Percentiles rank a stretch among this genome's conserved stretches.
These are phyloP conservation scores for Rhabdomys dilectus DNA, from an alignment of 2,113 vertebrate genomes.

Conservation along the genomic window DNA sequence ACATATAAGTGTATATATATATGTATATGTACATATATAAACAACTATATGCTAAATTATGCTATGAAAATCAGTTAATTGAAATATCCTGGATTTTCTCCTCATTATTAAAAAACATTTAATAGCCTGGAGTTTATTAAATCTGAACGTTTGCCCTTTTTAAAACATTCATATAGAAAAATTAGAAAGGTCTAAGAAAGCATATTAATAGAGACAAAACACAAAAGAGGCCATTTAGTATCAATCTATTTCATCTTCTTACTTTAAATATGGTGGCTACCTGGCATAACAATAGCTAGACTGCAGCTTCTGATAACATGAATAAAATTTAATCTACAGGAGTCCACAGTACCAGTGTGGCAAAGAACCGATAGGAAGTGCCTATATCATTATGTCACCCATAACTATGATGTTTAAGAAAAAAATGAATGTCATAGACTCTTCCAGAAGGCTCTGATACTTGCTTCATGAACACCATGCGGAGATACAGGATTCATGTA, in stretches of 20 bases:
- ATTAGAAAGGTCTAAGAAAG: not conserved
- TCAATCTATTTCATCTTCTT: not conserved
- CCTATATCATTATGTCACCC: not conserved
- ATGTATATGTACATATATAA: no score
- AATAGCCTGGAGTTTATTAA: not conserved
- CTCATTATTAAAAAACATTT: not conserved
- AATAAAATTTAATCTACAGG: not conserved
- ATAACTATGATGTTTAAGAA: not conserved
- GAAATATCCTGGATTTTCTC: not conserved
- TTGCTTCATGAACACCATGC: not conserved
- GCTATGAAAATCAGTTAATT: not conserved
- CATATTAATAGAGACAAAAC: not conserved
- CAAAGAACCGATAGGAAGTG: not conserved
- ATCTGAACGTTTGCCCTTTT: not conserved
- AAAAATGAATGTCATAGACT: not conserved
- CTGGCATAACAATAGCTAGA: not conserved
- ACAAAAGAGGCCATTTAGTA: not conserved
- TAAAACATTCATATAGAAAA: not conserved
- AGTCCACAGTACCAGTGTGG: not conserved
- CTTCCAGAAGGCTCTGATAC: not conserved
- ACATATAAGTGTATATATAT: rapidly evolving
- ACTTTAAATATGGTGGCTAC: not conserved
- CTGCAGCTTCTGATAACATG: not conserved
- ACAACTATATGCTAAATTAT: not conserved
- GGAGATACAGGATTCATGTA: not conserved